Conservation (phyloP, 2,888 invertebrate species). For the Blastobasis adustella region DNA sequence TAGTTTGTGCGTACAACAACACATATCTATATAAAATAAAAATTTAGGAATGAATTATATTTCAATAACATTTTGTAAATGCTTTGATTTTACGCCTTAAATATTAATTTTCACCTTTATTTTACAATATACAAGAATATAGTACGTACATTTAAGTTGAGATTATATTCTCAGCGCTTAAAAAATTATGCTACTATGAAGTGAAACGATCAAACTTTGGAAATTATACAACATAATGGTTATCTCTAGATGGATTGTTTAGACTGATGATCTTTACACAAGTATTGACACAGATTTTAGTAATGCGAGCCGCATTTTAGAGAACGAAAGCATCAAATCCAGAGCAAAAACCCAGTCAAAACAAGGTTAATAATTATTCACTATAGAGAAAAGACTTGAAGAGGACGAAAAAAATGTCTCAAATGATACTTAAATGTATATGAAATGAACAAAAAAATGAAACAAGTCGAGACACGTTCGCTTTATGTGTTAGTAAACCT, state of each 20-base stretch:
- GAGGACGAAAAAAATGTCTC: no score
- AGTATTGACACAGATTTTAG: no score
- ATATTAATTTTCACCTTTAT: conserved; percentile 36
- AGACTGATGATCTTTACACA: no score
- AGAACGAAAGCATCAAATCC: no score
- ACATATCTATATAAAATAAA: conserved; percentile 19
- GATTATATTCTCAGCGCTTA: conserved; percentile 49
- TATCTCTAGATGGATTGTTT: no score
- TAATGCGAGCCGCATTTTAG: no score
- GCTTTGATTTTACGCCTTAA: conserved; percentile 21
- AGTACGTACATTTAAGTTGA: conserved; percentile 51
- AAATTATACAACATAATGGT: conserved; percentile 20
- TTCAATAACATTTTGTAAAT: conserved; percentile 23
- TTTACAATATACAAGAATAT: conserved; percentile 69
- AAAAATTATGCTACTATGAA: conserved; percentile 15
- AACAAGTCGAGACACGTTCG: no score
- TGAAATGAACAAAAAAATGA: no score
- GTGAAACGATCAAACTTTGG: conserved; percentile 16
- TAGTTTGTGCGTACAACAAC: conserved; percentile 48
- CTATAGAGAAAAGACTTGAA: no score
- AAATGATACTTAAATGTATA: no score
- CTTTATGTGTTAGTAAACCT: conserved; percentile 1
- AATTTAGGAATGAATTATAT: conserved; percentile 36
- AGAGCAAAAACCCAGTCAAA: no score
- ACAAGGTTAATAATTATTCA: no score